Base-by-base conservation (phyloP, 1,140 invertebrate genomes). In the Goniozus legneri region DNA sequence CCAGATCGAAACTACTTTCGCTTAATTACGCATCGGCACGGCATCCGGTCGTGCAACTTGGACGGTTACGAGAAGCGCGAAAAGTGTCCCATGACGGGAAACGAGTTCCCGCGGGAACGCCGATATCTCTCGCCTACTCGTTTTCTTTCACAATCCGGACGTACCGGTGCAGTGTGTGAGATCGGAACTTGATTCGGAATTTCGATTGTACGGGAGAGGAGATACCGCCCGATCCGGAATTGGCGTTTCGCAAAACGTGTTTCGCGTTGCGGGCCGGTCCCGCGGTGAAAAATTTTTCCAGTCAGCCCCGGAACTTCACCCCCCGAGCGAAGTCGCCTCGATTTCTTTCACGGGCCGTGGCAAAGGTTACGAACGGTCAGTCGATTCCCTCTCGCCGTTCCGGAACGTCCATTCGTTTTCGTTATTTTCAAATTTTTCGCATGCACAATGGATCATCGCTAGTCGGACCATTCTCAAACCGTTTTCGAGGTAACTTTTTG, bases 311-410 rank as follows among this genome's bases (percentile, higher is more conserved):
- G 18, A 22, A n/a, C n/a, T n/a, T n/a, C n/a, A n/a, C n/a, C n/a
- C n/a, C n/a, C n/a, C n/a, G n/a, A n/a, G n/a, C n/a, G n/a, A n/a
- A n/a, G n/a, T n/a, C n/a, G n/a, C n/a, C n/a, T n/a, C n/a, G n/a
- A n/a, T n/a, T n/a, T n/a, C n/a, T 31, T 12, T 31, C 44, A 36
- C 57, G 58, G 54, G 44, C 62, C 62, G 44, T 40, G 32, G 36
- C 50, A 46, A 48, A 62, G 67, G 67, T 68, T 60, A 60, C 60
- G 61, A 65, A 70, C 69, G 60, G 67, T 67, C 60, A 52, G 44
- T 60, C 33, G 18, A 8, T 44, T 30, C 36, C 34, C 24, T 27
- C 24, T 27, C 10, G 24, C 24, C 24, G 24, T 27, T 4, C 4
- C 24, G 24, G 24, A 10, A 27, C 10, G 24, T 6, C 4, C 4